Percentiles rank a stretch among this genome's conserved stretches.
Evolutionary conservation across 2,888 invertebrate species (phyloP).

Genomic region (Nebria salina): DNA sequence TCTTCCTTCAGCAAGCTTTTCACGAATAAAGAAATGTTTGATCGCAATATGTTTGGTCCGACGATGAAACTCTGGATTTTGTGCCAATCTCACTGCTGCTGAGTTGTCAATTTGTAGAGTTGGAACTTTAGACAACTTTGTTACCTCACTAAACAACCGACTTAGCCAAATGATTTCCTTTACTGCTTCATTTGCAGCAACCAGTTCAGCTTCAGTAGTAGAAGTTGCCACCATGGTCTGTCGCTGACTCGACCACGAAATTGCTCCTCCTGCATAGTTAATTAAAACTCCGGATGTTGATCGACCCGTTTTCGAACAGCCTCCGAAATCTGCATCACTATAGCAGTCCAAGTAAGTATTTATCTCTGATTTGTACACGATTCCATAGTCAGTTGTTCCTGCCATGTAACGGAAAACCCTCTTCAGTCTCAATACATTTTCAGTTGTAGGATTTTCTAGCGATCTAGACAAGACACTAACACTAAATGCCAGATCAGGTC

Average conservation of each 20-base stretch:
- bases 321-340: no score
- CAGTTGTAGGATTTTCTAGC: no score
- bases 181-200: constrained; percentile 5
- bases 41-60: constrained; percentile 19
- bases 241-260: neutral
- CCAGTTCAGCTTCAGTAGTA: constrained; percentile 15
- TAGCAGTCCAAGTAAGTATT: no score
- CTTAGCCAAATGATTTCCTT: constrained; percentile 6
- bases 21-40: constrained; percentile 8
- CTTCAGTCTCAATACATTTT: no score
- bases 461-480: no score
- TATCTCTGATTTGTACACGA: no score
- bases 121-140: neutral
- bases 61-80: constrained; percentile 23
- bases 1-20: neutral
- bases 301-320: neutral
- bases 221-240: constrained; percentile 10
- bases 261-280: constrained; percentile 14
- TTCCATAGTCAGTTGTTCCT: no score
- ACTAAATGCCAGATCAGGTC: no score
- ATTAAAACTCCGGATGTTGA: constrained; percentile 7
- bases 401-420: no score
- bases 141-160: constrained; percentile 11
- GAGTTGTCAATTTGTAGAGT: constrained; percentile 6
- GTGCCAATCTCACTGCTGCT: constrained; percentile 1